phyloP scores from a whole-genome alignment of 1,140 invertebrate species.

The Drosophila quadrilineata region DNA sequence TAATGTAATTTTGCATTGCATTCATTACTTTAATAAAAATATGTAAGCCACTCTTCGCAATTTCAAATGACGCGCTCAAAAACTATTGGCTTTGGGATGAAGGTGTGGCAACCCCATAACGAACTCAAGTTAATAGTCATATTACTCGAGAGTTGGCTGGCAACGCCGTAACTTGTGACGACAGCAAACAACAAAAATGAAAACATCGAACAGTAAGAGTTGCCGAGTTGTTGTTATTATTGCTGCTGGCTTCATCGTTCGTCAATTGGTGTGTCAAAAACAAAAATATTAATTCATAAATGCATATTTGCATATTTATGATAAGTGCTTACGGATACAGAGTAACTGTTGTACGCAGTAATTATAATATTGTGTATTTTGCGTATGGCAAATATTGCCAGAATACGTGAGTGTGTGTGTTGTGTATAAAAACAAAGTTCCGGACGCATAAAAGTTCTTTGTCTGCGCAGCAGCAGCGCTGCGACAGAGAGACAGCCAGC shows the following conservation, averaged over 20 bases:
- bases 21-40: not conserved
- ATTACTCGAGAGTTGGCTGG: conserved; percentile 26
- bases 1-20: too few species aligned
- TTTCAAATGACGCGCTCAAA: conserved; percentile 1
- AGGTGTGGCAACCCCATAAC: conserved; percentile 15
- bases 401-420: not conserved
- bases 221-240: conserved; percentile 14
- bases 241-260: conserved; percentile 13
- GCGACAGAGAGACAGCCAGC: conserved; percentile 8
- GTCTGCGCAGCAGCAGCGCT: conserved; percentile 20
- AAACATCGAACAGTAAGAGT: conserved; percentile 20
- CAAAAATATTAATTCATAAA: conserved; percentile 22
- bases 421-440: conserved; percentile 24
- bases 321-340: conserved; percentile 22
- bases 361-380: conserved; percentile 10
- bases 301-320: conserved; percentile 23
- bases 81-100: not conserved
- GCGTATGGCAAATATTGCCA: conserved; percentile 28
- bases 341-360: conserved; percentile 19
- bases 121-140: conserved; percentile 16
- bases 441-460: conserved; percentile 45
- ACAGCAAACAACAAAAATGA: conserved; percentile 34
- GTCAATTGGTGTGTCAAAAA: conserved; percentile 17
- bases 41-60: not conserved
- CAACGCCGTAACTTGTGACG: conserved; percentile 38